Conservation (phyloP, 1,140 invertebrate species). For the Pseudomyrmex sp. region DNA sequence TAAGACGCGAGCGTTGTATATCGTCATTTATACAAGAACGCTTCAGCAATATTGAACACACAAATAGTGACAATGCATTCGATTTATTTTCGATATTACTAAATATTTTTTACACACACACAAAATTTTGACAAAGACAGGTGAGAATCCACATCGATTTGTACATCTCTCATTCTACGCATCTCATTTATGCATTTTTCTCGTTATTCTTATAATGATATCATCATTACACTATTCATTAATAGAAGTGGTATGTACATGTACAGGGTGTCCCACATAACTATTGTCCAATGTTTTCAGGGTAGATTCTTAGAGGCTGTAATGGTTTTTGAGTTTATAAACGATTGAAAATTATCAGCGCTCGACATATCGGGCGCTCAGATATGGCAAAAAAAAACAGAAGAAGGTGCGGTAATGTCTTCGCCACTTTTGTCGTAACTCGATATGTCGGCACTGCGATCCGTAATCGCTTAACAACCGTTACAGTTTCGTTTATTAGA, state of each 20-base stretch:
- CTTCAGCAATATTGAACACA: neutral
- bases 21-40: neutral
- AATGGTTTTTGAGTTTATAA: too few relatives aligned
- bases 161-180: constrained; percentile 61
- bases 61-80: constrained; percentile 39
- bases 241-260: constrained; percentile 77
- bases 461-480: too few relatives aligned
- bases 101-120: constrained; percentile 48
- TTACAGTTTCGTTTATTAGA: too few relatives aligned
- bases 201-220: constrained; percentile 83
- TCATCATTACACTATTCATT: constrained; percentile 81
- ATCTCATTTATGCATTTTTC: constrained; percentile 81
- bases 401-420: too few relatives aligned
- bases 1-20: neutral
- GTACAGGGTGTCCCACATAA: too few relatives aligned
- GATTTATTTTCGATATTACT: constrained; percentile 53
- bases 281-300: too few relatives aligned
- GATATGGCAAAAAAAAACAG: too few relatives aligned
- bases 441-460: too few relatives aligned
- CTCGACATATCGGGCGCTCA: too few relatives aligned
- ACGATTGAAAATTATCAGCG: too few relatives aligned
- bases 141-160: constrained; percentile 14
- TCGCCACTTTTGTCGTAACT: too few relatives aligned
- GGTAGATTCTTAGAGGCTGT: too few relatives aligned
- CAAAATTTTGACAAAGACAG: constrained; percentile 32